Conservation (phyloP, 2,888 invertebrate genomes). For the Dryadula phaetusa region DNA sequence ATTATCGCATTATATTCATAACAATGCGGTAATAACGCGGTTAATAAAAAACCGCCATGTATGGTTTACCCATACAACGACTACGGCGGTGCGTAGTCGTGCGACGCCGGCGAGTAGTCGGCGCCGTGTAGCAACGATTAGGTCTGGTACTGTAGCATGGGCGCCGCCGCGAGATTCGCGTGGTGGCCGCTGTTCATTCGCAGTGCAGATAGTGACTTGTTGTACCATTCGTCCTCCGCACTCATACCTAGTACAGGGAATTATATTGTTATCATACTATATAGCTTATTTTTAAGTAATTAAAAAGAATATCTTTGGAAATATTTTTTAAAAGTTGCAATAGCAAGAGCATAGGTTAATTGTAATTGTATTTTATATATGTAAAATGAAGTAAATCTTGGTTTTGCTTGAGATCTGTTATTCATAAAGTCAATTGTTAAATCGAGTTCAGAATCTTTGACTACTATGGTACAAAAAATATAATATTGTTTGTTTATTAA, state of each 20-base stretch:
- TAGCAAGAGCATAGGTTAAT: too few relatives aligned
- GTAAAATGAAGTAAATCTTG: neutral
- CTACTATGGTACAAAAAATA: neutral
- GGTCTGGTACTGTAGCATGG: constrained; percentile 99
- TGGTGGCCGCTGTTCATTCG: constrained; percentile 98
- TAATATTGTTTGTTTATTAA: too few relatives aligned
- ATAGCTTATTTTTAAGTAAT: too few relatives aligned
- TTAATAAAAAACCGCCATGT: constrained; percentile 15
- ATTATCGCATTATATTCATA: neutral
- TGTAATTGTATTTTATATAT: too few relatives aligned
- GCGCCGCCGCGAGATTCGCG: constrained; percentile 96
- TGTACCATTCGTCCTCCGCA: constrained; percentile 98
- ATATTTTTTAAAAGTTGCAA: too few relatives aligned
- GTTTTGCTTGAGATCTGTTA: neutral
- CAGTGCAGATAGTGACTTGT: constrained; percentile 97
- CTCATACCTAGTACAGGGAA: constrained; percentile 89
- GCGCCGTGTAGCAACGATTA: constrained; percentile 88
- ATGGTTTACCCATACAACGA: constrained; percentile 21
- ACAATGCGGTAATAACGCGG: neutral
- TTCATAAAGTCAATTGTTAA: neutral
- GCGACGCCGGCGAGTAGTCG: constrained; percentile 80
- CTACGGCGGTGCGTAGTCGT: constrained; percentile 70
- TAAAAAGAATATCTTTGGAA: too few relatives aligned
- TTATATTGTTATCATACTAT: neutral
- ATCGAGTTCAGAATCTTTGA: neutral